A percentile compares a stretch with the other conserved stretches of the same genome.
phyloP scores from a whole-genome alignment of 2,113 vertebrate species.

The Myxocyprinus asiaticus region DNA sequence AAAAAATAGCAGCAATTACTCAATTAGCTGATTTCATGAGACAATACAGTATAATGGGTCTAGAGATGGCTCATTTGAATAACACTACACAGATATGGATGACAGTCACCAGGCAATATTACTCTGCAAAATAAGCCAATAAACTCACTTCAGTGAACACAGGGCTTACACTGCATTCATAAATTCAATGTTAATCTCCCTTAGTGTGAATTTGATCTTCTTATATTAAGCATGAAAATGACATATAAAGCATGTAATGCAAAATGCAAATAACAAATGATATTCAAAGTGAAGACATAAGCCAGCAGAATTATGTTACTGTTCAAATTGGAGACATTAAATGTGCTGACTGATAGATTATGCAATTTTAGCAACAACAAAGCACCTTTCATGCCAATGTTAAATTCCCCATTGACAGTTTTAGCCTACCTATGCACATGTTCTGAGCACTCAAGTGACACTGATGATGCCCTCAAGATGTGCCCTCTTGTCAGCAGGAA shows the following conservation, averaged over 20 bases:
- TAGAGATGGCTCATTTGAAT: not conserved
- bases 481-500: conserved; percentile 65
- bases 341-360: conserved; percentile 3
- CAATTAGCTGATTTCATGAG: not conserved
- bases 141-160: not conserved
- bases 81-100: not conserved
- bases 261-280: not conserved
- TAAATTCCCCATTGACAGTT: conserved; percentile 23
- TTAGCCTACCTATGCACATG: conserved; percentile 42
- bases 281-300: not conserved
- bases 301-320: not conserved
- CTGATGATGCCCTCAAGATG: conserved; percentile 52
- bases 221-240: not conserved
- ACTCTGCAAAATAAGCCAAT: not conserved
- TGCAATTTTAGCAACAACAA: conserved; percentile 1
- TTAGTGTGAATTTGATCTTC: not conserved
- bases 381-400: conserved; percentile 45
- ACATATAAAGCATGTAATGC: not conserved
- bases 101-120: not conserved
- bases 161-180: not conserved
- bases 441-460: conserved; percentile 51
- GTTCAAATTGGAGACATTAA: not conserved
- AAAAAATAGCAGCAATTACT: too few relatives aligned
- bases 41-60: not conserved
- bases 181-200: not conserved